Base-by-base conservation (phyloP, 2,888 invertebrate genomes). In the Agrilus mali region DNA sequence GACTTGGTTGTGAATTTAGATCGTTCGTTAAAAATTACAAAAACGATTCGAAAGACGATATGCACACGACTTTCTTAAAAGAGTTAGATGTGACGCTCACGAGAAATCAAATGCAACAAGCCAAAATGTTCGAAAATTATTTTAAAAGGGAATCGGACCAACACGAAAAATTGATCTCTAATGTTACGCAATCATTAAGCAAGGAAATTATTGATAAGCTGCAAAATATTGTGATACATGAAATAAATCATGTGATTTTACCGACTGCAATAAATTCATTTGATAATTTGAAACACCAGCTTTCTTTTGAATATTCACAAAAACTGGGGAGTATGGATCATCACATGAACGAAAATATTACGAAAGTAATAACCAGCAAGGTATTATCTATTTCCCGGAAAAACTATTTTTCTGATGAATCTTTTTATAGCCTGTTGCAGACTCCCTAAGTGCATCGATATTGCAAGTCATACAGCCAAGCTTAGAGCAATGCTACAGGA, bases 291-390 rank as follows among this genome's bases (percentile, higher is more conserved):
- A 82, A 82, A 46, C 72, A 74, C 41, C 81, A 86, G 57, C 68
- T 92, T 51, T 82, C 84, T 57, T 66, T 73, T 53, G 86, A 87
- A 59, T 73, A 88, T 48, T 74, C 79, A 32, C 75, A 77, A 64
- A 85, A 83, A 69, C 71, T 85, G 51, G 72, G 74, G 52, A 76
- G 77, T 51, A 81, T 84, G 43, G 89, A 90, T 67, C 68, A 74
- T 38, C 71, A 85, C 54, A 68, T 93, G 35, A 77, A 82, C 48
- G 87, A 90, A 42, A 88, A 84, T 63, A 79, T 93, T 48, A 73
- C 77, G 17, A 86, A 88, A 57, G 71, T 89, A 37, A 78, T 87
- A 56, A 78, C 75, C 55, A 87, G 84, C 63, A 84, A 86, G 75
- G 87, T 86, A 60, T 58, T 20, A 32, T 38, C 32, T 46, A 34